Base-by-base conservation (phyloP, 2,113 vertebrate species). In the Ceyx cyanopectus region DNA sequence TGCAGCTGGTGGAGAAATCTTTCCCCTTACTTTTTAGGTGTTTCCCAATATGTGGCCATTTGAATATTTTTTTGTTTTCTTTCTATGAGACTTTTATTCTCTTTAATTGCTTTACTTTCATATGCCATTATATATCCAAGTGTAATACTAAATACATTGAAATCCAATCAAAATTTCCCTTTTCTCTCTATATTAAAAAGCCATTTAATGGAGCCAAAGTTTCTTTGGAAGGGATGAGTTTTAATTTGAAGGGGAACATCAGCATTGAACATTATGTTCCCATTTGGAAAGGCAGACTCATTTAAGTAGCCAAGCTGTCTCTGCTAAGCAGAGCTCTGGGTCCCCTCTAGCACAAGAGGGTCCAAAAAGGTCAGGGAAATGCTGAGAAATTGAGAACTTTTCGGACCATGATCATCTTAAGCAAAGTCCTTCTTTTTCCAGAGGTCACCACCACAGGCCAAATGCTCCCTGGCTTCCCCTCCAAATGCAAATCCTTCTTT, bases 81-180 rank as follows among this genome's bases (percentile, higher is more conserved):
- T 92, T 89, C 69, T 72, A 81, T 57, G 14, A 63, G 9, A 18
- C 5, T 68, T 73, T 69, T 72, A 41, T 68, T 70, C 5, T 46
- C 21, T 85, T 73, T 75, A 74, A 89, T 58, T 69, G 76, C 13
- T 82, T 92, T 83, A 24, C 73, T 93, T 91, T 95, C 75, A 73
- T 34, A 65, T 6, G 7, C 18, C 29, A 82, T 91, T 76, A 50
- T 89, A 85, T 81, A 93, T 68, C 69, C 14, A 61, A 85, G 32
- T n/a, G 45, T 50, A 41, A 79, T 82, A 85, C 79, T 81, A 79
- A 91, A 79, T 76, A 73, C 32, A 70, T 50, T 53, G 75, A 89
- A 87, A 89, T 40, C 58, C 58, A 93, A 84, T 70, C 53, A 92
- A 84, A 88, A 60, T 27, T 60, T 89, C 60, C 4, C 46, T 86